phyloP scores from a whole-genome alignment of 2,113 vertebrate genomes.

The Carlito syrichta region DNA sequence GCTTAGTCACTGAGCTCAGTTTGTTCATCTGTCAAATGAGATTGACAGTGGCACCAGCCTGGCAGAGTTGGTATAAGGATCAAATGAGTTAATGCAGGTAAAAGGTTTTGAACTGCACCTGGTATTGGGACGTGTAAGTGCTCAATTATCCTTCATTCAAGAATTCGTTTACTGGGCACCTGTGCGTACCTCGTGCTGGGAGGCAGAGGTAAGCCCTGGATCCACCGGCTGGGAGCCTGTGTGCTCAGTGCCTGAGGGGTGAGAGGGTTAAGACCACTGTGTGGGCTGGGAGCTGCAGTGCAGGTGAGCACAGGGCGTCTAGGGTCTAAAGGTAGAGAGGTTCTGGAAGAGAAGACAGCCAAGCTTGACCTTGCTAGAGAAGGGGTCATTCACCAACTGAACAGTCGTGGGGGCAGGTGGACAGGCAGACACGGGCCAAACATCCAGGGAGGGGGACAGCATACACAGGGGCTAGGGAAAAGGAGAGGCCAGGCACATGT shows the following conservation, averaged over 20 bases:
- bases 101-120: neutral
- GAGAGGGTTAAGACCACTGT: neutral
- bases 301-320: rapidly evolving
- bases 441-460: neutral
- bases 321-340: neutral
- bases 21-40: neutral
- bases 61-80: rapidly evolving
- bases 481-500: rapidly evolving
- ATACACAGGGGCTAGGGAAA: neutral
- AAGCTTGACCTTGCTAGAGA: neutral
- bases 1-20: neutral
- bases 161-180: neutral
- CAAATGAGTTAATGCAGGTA: neutral
- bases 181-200: neutral
- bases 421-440: neutral
- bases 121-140: neutral
- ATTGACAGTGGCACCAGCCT: too few species aligned
- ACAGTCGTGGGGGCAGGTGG: neutral
- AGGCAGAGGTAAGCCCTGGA: neutral
- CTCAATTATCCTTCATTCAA: neutral
- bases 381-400: neutral
- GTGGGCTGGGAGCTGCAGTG: neutral
- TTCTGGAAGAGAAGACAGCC: too few species aligned
- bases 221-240: rapidly evolving
- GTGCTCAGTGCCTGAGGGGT: neutral